Conservation (phyloP, 2,888 invertebrate species). For the Troilus luridus region DNA sequence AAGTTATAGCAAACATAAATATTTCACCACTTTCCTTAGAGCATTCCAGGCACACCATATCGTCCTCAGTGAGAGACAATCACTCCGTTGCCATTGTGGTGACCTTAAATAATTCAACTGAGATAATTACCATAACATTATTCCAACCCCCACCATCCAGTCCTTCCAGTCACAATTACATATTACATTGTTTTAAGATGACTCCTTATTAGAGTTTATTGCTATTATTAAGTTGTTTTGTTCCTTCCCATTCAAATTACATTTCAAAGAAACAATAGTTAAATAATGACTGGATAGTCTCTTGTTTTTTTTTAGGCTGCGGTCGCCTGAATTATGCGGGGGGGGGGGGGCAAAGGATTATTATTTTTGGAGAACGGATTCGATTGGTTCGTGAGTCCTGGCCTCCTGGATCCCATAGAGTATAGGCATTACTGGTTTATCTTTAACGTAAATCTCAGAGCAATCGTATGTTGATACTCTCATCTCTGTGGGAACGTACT, state of each 20-base stretch:
- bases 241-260: slow-evolving; percentile 58
- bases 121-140: slow-evolving; percentile 59
- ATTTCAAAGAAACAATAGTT: slow-evolving; percentile 59
- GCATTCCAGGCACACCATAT: background rate
- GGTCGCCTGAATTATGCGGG: slow-evolving; percentile 36
- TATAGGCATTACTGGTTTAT: slow-evolving; percentile 15
- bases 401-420: background rate
- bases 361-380: slow-evolving; percentile 7
- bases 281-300: slow-evolving; percentile 52
- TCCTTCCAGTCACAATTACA: slow-evolving; percentile 38
- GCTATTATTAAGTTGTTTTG: slow-evolving; percentile 59
- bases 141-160: background rate
- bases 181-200: slow-evolving; percentile 59
- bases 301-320: slow-evolving; percentile 46
- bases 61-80: slow-evolving; percentile 1
- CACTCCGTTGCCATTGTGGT: slow-evolving; percentile 40
- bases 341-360: background rate
- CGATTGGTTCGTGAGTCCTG: slow-evolving; percentile 42
- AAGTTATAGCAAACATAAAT: background rate
- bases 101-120: slow-evolving; percentile 59
- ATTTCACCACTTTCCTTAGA: background rate
- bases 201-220: slow-evolving; percentile 59
- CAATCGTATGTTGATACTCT: slow-evolving; percentile 26
- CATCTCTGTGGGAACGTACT: background rate
- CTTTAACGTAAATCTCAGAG: slow-evolving; percentile 18